Base-by-base conservation (phyloP, 2,113 vertebrate genomes). In the Astur gentilis region DNA sequence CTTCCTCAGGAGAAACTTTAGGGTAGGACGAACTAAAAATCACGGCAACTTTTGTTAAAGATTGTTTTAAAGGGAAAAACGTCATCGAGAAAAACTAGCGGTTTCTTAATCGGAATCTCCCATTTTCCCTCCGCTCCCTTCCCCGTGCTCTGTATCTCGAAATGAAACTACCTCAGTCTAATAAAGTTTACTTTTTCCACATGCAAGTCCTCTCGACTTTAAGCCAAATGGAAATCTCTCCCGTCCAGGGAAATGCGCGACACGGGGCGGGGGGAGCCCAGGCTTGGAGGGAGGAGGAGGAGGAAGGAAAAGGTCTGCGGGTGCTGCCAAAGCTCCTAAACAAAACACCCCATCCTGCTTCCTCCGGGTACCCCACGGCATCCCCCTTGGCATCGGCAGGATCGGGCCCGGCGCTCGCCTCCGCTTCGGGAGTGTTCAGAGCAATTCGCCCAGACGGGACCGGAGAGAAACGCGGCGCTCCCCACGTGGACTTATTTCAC, bases 91-190 rank as follows among this genome's bases (percentile, higher is more conserved):
- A 79, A 65, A 93, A 34, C 10, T 14, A 77, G 76, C 36, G 7
- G 52, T 38, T 91, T 89, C 84, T 82, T 70, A 54, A 45, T 8
- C 10, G 60, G 67, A 55, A 69, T 36, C 45, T 70, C 64, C 40
- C 38, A 0, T 50, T 90, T 60, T 47, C 93, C 34, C 20, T 82
- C 75, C 75, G 25, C 75, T 36, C 83, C 83, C 65, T 82, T 85
- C 61, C 72, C 60, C 49, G 26, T 31, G 52, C 94, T 97, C 90
- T 98, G 97, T 97, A 66, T 83, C 73, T 88, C 61, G 58, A 42
- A 80, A 77, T 25, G 17, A 85, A 97, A 77, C 98, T 98, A 98
- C 98, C 98, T 98, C 98, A 98, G 49, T 61, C 66, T 87, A 98
- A 98, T 98, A 98, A 98, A 98, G 90, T 97, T 89, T 84, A 90